Evolutionary conservation across 1,140 invertebrate genomes (phyloP).

Genomic region (Papilio xuthus): DNA sequence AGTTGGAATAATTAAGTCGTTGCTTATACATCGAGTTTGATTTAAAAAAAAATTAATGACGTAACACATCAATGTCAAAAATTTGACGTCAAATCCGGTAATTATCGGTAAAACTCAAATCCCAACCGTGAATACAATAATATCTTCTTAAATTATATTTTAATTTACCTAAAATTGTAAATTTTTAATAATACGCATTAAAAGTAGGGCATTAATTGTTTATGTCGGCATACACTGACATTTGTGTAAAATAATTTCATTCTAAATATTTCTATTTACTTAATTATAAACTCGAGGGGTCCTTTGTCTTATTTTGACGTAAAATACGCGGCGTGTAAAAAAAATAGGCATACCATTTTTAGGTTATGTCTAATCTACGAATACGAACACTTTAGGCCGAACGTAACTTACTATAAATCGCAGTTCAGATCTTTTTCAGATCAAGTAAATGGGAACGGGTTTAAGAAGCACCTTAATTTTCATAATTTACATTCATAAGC

Average conservation of each 20-base stretch:
- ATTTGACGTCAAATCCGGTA: background rate
- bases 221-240: conserved; percentile 16
- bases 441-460: background rate
- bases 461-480: conserved; percentile 14
- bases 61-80: conserved; percentile 2
- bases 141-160: background rate
- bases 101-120: background rate
- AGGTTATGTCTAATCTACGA: conserved; percentile 8
- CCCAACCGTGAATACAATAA: background rate
- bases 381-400: conserved; percentile 36
- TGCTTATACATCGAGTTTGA: background rate
- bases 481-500: conserved; percentile 14
- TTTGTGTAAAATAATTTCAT: conserved; percentile 5
- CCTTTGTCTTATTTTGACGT: background rate
- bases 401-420: background rate
- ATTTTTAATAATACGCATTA: conserved; percentile 3
- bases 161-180: conserved; percentile 5
- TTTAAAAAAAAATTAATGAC: conserved; percentile 6
- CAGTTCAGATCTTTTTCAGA: conserved; percentile 21
- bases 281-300: background rate
- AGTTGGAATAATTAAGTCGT: conserved; percentile 40
- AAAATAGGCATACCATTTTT: background rate
- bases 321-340: background rate
- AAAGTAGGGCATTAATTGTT: conserved; percentile 1
- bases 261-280: conserved; percentile 1